phyloP scores from a whole-genome alignment of 2,113 vertebrate genomes.

The Agelaius tricolor region DNA sequence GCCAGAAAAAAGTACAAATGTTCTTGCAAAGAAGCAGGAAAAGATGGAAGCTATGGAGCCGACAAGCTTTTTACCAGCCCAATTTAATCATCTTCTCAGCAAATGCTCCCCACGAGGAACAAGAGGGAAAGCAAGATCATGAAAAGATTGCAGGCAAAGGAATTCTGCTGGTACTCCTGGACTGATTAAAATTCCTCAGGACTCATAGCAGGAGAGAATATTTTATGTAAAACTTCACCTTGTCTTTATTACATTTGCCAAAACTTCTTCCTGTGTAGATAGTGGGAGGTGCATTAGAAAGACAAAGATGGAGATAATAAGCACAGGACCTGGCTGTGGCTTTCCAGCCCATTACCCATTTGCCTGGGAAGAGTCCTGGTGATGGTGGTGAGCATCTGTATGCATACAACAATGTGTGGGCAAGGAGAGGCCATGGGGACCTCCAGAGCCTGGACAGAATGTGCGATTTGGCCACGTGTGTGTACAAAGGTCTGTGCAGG shows the following conservation, averaged over 20 bases:
- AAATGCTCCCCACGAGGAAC: constrained; percentile 62
- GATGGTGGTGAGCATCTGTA: not conserved
- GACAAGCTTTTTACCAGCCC: constrained; percentile 37
- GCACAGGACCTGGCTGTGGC: not conserved
- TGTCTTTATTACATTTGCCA: constrained; percentile 48
- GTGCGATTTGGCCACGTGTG: rapidly evolving
- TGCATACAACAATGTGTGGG: not conserved
- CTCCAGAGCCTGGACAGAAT: not conserved
- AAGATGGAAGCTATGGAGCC: constrained; percentile 31
- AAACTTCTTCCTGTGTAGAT: constrained; percentile 50
- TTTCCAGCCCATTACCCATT: not conserved
- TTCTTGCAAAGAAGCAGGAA: constrained; percentile 51
- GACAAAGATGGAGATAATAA: constrained; percentile 21
- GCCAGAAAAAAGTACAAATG: constrained; percentile 55
- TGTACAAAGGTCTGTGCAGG: rapidly evolving
- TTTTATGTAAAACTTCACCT: constrained; percentile 61
- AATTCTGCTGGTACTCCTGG: constrained; percentile 48
- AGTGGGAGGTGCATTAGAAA: not conserved
- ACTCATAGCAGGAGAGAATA: constrained; percentile 59
- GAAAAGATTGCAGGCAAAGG: constrained; percentile 61
- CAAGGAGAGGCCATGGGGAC: rapidly evolving
- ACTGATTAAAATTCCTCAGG: constrained; percentile 68
- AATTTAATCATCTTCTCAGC: constrained; percentile 55
- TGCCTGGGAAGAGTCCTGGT: not conserved
- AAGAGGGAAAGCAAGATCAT: constrained; percentile 57